Evolutionary conservation across 2,113 vertebrate genomes (phyloP).

Genomic region (Rhea pennata): DNA sequence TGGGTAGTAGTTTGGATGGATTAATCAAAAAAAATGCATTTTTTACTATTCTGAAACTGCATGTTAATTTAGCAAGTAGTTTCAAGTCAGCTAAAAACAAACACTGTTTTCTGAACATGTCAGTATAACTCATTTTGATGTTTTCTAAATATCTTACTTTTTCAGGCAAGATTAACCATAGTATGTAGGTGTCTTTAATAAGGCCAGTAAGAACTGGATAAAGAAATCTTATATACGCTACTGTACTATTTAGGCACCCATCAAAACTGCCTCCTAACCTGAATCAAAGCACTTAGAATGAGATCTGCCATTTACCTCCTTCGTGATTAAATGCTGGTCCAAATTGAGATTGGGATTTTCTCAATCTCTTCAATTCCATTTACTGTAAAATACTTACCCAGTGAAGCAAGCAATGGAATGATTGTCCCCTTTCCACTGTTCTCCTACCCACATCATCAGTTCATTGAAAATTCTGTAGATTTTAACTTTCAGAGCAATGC

Average conservation of each 20-base stretch:
- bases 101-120: slow-evolving; percentile 11
- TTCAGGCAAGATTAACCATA: neutral
- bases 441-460: neutral
- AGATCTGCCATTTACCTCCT: neutral
- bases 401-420: neutral
- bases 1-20: neutral
- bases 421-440: neutral
- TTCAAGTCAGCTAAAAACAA: neutral
- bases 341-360: neutral
- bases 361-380: neutral
- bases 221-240: neutral
- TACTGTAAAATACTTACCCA: slow-evolving; percentile 24
- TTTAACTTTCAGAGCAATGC: neutral
- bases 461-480: neutral
- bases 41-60: neutral
- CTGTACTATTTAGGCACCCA: neutral
- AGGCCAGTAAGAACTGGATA: neutral
- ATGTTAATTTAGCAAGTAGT: neutral
- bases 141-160: slow-evolving; percentile 16
- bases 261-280: neutral
- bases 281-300: neutral
- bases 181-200: neutral
- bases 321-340: slow-evolving; percentile 23
- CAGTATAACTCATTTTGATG: neutral
- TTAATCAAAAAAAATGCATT: neutral